Evolutionary conservation across 2,888 invertebrate species (phyloP).

Genomic region (Cryptus viduatorius): DNA sequence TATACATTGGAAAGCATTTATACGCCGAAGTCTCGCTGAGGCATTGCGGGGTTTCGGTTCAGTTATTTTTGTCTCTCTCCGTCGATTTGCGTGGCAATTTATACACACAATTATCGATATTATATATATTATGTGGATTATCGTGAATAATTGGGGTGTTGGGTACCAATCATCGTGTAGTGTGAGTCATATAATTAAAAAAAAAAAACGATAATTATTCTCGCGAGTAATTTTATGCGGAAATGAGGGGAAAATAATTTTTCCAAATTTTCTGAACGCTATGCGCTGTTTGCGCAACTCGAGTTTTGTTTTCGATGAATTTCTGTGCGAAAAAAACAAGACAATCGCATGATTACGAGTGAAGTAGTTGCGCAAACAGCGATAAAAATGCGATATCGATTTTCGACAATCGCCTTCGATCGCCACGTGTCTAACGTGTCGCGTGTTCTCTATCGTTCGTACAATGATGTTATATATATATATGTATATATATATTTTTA

Average conservation of each 20-base stretch:
- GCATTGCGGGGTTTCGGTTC: no score
- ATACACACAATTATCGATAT: conserved; percentile 19
- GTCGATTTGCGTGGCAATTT: conserved; percentile 20
- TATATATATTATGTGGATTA: conserved; percentile 18
- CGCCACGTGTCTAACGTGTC: conserved; percentile 32
- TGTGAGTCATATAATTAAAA: background rate
- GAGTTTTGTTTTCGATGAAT: background rate
- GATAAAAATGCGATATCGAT: background rate
- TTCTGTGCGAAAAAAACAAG: background rate
- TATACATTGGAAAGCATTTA: no score
- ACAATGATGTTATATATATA: conserved; percentile 58
- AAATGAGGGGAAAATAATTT: conserved; percentile 18
- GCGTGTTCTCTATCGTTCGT: conserved; percentile 35
- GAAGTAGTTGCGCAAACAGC: background rate
- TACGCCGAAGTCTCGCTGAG: no score
- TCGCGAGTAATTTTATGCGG: conserved; percentile 3
- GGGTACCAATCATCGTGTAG: conserved; percentile 45
- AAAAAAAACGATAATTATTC: background rate
- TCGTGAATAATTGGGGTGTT: conserved; percentile 40
- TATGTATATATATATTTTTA: conserved; percentile 57
- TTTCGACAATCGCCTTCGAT: conserved; percentile 33
- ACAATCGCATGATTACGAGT: background rate
- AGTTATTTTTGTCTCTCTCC: background rate
- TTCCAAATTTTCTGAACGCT: conserved; percentile 10
- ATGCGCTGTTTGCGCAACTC: conserved; percentile 2